Conservation (phyloP, 1,140 invertebrate species). For the Ceratosolen fusciceps region DNA sequence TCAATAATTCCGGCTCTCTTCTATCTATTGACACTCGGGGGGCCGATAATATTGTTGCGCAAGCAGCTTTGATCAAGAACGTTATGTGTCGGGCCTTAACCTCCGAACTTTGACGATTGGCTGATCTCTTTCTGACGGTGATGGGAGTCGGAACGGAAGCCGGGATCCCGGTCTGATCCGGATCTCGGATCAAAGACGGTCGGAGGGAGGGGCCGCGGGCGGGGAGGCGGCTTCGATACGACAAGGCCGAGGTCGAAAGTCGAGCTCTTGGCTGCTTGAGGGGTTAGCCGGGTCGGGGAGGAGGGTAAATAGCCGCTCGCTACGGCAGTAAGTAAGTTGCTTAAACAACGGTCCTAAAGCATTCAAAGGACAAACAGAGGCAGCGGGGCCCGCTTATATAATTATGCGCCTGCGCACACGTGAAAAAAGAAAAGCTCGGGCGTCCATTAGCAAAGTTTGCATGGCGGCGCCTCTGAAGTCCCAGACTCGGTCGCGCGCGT, state of each 20-base stretch:
- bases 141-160: background rate
- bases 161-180: too few species aligned
- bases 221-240: background rate
- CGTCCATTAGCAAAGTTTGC: slow-evolving; percentile 71
- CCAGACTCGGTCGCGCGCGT: slow-evolving; percentile 40
- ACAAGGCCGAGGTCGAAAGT: background rate
- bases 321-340: slow-evolving; percentile 70
- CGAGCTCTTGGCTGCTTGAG: too few species aligned
- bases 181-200: too few species aligned
- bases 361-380: slow-evolving; percentile 65
- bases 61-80: too few species aligned
- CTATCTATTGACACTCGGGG: too few species aligned
- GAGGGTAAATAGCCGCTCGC: slow-evolving; percentile 56
- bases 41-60: too few species aligned
- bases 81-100: too few species aligned
- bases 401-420: slow-evolving; percentile 40
- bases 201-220: background rate
- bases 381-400: slow-evolving; percentile 8
- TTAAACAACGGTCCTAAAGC: slow-evolving; percentile 70
- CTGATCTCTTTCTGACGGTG: too few species aligned
- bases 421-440: slow-evolving; percentile 43
- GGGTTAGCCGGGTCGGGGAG: slow-evolving; percentile 32
- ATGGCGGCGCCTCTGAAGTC: slow-evolving; percentile 70
- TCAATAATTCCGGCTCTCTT: too few species aligned
- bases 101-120: too few species aligned